Percentiles rank a stretch among this genome's conserved stretches.
These are phyloP conservation scores for Podocnemis expansa DNA, from an alignment of 2,113 vertebrate genomes.

Conservation along the genomic window DNA sequence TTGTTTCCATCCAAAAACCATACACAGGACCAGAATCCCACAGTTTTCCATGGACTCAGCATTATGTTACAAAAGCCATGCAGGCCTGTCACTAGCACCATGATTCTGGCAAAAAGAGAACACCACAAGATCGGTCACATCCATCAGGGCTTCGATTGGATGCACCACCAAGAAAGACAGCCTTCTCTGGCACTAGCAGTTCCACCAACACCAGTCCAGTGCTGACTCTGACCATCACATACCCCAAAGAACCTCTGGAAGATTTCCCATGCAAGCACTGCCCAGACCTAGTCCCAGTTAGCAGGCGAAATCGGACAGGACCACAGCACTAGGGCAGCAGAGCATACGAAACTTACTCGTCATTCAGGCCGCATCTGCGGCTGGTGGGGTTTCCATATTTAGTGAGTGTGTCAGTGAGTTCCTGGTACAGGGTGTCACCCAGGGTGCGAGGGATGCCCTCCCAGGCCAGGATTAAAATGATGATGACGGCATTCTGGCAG, in stretches of 20 bases:
- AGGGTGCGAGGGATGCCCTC: slow-evolving; percentile 90
- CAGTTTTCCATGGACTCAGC: background rate
- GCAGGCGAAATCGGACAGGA: fast-evolving
- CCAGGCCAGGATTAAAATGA: slow-evolving; percentile 97
- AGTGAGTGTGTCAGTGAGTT: slow-evolving; percentile 90
- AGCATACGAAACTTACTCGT: slow-evolving; percentile 85
- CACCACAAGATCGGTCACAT: background rate
- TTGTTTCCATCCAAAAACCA: background rate
- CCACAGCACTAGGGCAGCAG: fast-evolving
- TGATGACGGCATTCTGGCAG: slow-evolving; percentile 92
- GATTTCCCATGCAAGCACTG: background rate
- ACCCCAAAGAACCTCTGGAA: background rate
- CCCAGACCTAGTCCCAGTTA: background rate
- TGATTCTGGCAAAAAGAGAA: background rate
- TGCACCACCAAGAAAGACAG: background rate
- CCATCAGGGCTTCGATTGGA: background rate
- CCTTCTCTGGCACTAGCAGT: background rate
- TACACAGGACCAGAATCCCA: background rate
- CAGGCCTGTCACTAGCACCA: background rate
- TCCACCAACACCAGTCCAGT: too few species aligned
- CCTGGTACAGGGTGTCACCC: slow-evolving; percentile 92
- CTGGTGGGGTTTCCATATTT: slow-evolving; percentile 95
- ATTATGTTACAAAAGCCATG: background rate
- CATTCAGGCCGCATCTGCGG: slow-evolving; percentile 96
- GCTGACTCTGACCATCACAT: too few species aligned